Evolutionary conservation across 2,888 invertebrate species (phyloP), one percentile per base, ranked within the genome.

Genomic region (Lasioglossum morio): DNA sequence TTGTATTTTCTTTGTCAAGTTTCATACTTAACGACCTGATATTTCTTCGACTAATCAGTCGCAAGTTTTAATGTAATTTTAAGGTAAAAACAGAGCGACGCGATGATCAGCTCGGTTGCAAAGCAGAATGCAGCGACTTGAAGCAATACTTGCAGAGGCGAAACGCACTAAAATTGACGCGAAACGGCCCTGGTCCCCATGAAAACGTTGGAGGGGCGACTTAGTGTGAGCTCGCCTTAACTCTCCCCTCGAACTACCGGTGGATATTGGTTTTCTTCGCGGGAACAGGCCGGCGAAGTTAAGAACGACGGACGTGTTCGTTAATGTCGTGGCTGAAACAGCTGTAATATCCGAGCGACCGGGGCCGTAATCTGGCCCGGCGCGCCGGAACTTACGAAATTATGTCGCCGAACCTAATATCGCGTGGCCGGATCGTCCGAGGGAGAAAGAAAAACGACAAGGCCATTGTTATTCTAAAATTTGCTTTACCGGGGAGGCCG

Each of bases 391-490:
- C 30, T 72, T 66, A 72, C 19, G 48, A 60, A 77, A 83, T 81
- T 66, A 72, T 34, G 72, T 57, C 43, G 34, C 14, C 53, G 57
- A 40, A 69, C 40, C 74, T 78, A 74, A 82, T 69, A 57, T 73
- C 53, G 23, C 37, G 53, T 14, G 14, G 23, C 53, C 23, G 46
- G 70, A 40, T 30, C 16, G 73, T 77, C 57, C 37, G 40, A 16
- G 23, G 30, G 72, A 27, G 19, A 46, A 27, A 40, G 10, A 46
- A 34, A 37, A 27, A 3, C n/a, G 27, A 5, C 30, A 0, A 14
- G 66, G 66, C 19, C 27, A 73, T 77, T 74, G 82, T 82, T 74
- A 77, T 84, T 84, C 82, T 57, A 72, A 74, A 75, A 75, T 83
- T 85, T 76, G 46, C 83, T 79, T 72, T 48, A 48, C 34, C 53